Percentiles rank a stretch among this genome's conserved stretches.
These are phyloP conservation scores for Dryobota labecula DNA, from an alignment of 2,888 invertebrate genomes.

Conservation along the genomic window DNA sequence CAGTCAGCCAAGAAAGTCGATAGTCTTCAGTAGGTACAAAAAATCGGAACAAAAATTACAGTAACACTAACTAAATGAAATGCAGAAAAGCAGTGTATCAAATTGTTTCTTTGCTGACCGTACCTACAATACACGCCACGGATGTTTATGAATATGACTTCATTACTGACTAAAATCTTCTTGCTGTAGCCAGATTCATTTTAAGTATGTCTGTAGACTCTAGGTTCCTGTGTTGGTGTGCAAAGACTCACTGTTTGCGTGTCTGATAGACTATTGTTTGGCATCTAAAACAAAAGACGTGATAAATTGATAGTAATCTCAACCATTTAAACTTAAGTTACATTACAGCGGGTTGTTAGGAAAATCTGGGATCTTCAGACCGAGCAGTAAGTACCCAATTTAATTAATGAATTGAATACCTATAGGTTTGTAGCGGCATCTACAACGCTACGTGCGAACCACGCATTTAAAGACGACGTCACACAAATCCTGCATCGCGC, in stretches of 20 bases:
- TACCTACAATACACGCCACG: not conserved
- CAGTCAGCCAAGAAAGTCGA: not conserved
- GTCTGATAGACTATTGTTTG: conserved; percentile 66
- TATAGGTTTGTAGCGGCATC: too few relatives aligned
- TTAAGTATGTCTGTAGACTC: conserved; percentile 9
- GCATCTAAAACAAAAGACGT: conserved; percentile 68
- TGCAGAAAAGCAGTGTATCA: not conserved
- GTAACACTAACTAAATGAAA: not conserved
- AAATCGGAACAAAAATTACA: not conserved
- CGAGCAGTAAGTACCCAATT: not conserved
- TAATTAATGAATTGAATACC: not conserved
- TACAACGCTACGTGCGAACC: too few relatives aligned
- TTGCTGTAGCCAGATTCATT: not conserved
- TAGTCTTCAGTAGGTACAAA: not conserved
- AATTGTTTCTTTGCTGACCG: not conserved
- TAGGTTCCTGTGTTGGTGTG: conserved; percentile 79
- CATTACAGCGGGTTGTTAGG: not conserved
- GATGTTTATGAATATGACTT: not conserved
- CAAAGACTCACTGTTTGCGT: conserved; percentile 85
- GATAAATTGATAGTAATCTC: not conserved
- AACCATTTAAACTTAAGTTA: not conserved
- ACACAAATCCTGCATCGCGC: too few relatives aligned
- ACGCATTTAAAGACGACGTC: too few relatives aligned
- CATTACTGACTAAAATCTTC: not conserved
- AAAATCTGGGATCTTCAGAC: not conserved